phyloP scores from a whole-genome alignment of 2,113 vertebrate genomes.

The Dicaeum eximium region DNA sequence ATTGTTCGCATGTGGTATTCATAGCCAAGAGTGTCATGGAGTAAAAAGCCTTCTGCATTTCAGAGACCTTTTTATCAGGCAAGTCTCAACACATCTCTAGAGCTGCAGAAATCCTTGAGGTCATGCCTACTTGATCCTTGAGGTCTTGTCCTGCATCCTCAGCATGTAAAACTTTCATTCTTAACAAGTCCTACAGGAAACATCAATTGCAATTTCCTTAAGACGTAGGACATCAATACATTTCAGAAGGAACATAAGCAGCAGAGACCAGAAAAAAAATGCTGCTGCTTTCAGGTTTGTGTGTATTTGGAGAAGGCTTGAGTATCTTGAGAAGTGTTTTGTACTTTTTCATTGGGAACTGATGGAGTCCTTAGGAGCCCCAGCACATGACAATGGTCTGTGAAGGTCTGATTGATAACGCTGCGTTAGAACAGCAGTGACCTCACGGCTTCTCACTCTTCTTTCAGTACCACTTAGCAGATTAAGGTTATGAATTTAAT shows the following conservation, averaged over 20 bases:
- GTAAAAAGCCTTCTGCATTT: neutral
- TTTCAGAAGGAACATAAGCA: neutral
- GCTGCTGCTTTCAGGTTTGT: neutral
- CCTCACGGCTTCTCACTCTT: neutral
- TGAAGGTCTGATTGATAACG: neutral
- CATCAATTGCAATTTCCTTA: neutral
- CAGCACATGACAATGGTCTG: rapidly evolving
- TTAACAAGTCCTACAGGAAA: neutral
- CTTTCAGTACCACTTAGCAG: neutral
- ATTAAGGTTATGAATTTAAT: neutral
- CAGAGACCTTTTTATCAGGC: neutral
- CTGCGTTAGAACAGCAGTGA: neutral
- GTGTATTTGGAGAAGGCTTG: neutral
- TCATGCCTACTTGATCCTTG: neutral
- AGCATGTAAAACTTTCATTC: rapidly evolving
- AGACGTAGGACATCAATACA: rapidly evolving
- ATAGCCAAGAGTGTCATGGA: neutral
- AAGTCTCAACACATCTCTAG: neutral
- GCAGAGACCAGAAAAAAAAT: neutral
- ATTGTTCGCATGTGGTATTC: neutral
- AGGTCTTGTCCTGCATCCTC: neutral
- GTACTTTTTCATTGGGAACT: neutral
- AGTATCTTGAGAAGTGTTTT: neutral
- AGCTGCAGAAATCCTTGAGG: neutral
- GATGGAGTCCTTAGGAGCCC: neutral